phyloP scores from a whole-genome alignment of 2,888 invertebrate species.

The Gisinianus flammeolus region DNA sequence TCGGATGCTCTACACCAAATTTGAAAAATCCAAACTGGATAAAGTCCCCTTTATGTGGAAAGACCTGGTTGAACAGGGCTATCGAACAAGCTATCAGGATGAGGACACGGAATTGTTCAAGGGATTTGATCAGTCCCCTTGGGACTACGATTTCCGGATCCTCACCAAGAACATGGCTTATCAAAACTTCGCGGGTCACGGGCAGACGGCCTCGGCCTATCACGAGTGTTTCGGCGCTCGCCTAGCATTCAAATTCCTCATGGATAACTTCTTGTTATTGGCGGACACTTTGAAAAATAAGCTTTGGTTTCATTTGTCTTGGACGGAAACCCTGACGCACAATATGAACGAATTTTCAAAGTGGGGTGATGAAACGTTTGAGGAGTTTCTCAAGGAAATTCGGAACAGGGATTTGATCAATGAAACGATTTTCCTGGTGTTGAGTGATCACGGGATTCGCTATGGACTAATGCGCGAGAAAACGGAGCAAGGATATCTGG shows the following conservation, averaged over 20 bases:
- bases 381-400: slow-evolving; percentile 67
- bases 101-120: slow-evolving; percentile 77
- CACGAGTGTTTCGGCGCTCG: slow-evolving; percentile 66
- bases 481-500: slow-evolving; percentile 78
- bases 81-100: slow-evolving; percentile 71
- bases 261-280: slow-evolving; percentile 74
- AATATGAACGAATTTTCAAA: slow-evolving; percentile 81
- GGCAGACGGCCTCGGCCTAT: slow-evolving; percentile 69
- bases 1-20: background rate
- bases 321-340: slow-evolving; percentile 83
- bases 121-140: slow-evolving; percentile 78
- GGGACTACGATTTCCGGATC: slow-evolving; percentile 82
- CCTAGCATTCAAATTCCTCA: slow-evolving; percentile 72
- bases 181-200: slow-evolving; percentile 69
- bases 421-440: slow-evolving; percentile 71
- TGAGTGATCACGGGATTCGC: slow-evolving; percentile 82
- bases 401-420: slow-evolving; percentile 67
- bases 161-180: slow-evolving; percentile 71
- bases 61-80: background rate
- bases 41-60: slow-evolving; percentile 18
- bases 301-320: slow-evolving; percentile 80
- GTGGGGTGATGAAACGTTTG: slow-evolving; percentile 73
- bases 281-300: slow-evolving; percentile 66
- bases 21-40: background rate
- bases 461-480: slow-evolving; percentile 78